A percentile compares a stretch with the other conserved stretches of the same genome.
Conservation (phyloP, 2,113 vertebrate genomes). For the Heptranchias perlo region DNA sequence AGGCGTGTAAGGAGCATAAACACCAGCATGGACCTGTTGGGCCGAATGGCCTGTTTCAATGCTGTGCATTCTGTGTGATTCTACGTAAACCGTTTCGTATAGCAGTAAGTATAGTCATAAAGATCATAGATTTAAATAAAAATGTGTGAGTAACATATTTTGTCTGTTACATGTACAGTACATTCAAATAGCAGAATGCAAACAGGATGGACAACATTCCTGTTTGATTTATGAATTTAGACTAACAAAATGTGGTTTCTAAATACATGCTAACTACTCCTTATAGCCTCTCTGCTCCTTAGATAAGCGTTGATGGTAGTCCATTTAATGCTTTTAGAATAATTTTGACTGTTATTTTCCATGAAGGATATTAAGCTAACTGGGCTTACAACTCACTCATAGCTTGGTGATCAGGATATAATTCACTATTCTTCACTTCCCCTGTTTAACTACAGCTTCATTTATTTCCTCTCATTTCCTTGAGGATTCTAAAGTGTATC, state of each 20-base stretch:
- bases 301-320: not conserved
- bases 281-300: not conserved
- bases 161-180: not conserved
- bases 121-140: not conserved
- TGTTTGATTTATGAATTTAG: not conserved
- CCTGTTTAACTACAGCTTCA: not conserved
- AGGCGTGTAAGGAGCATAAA: too few relatives aligned
- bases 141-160: not conserved
- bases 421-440: not conserved
- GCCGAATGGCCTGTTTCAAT: too few relatives aligned
- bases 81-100: not conserved
- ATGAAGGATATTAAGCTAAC: not conserved
- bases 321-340: not conserved
- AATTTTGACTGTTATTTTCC: not conserved
- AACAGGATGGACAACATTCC: not conserved
- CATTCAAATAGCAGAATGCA: not conserved
- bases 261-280: not conserved
- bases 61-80: too few relatives aligned
- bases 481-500: not conserved
- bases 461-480: slow-evolving; percentile 1
- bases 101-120: not conserved
- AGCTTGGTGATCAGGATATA: not conserved
- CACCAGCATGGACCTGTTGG: too few relatives aligned
- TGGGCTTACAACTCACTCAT: not conserved
- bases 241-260: not conserved